Percentiles rank a stretch among this genome's conserved stretches.
Conservation (phyloP, 1,140 invertebrate species). For the Danaus plexippus region DNA sequence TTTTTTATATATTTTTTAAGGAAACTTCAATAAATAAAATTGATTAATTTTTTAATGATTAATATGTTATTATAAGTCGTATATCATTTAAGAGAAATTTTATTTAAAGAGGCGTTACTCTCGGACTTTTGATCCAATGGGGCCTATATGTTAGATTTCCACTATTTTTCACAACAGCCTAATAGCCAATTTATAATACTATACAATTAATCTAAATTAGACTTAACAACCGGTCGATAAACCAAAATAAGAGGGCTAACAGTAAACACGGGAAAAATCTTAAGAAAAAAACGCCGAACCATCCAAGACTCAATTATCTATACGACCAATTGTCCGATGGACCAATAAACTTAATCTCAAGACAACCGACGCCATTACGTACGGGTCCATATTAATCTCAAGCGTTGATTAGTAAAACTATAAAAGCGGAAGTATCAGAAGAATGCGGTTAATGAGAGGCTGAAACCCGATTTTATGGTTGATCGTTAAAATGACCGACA, state of each 20-base stretch:
- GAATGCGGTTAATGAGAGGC: slow-evolving; percentile 69
- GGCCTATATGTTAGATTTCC: too few species aligned
- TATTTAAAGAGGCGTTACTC: too few species aligned
- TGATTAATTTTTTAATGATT: too few species aligned
- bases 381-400: slow-evolving; percentile 62
- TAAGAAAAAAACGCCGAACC: slow-evolving; percentile 39
- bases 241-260: slow-evolving; percentile 38
- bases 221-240: slow-evolving; percentile 23
- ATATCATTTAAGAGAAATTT: too few species aligned
- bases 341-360: slow-evolving; percentile 64
- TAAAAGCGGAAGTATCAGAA: slow-evolving; percentile 69
- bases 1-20: too few species aligned
- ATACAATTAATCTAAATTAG: slow-evolving; percentile 43
- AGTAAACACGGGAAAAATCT: slow-evolving; percentile 33
- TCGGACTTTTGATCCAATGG: too few species aligned
- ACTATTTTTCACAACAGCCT: neutral
- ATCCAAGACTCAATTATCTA: slow-evolving; percentile 35
- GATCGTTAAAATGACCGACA: slow-evolving; percentile 66
- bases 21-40: too few species aligned
- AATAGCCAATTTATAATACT: slow-evolving; percentile 7
- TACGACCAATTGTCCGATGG: slow-evolving; percentile 38
- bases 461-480: slow-evolving; percentile 65
- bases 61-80: too few species aligned
- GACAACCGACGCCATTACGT: slow-evolving; percentile 60
- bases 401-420: slow-evolving; percentile 71